phyloP scores from a whole-genome alignment of 1,140 invertebrate genomes.

The Lamellibrachia luymesi region DNA sequence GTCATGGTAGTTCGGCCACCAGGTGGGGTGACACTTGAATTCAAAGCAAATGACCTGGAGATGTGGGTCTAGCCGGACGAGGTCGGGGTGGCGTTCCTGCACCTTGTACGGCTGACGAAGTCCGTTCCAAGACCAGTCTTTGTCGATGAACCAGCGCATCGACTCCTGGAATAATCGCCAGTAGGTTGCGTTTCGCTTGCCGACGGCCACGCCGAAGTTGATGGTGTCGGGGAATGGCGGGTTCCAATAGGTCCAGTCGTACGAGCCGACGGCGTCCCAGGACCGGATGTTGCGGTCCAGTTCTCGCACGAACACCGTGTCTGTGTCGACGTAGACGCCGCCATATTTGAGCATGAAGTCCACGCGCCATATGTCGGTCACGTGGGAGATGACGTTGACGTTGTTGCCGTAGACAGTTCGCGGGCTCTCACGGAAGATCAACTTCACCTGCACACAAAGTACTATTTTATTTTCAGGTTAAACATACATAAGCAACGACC shows the following conservation, averaged over 20 bases:
- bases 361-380: slow-evolving; percentile 30
- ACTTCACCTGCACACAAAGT: slow-evolving; percentile 9
- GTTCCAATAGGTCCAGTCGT: slow-evolving; percentile 32
- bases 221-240: slow-evolving; percentile 31
- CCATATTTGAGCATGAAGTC: slow-evolving; percentile 32
- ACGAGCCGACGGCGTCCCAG: slow-evolving; percentile 27
- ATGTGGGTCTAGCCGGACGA: slow-evolving; percentile 24
- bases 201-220: slow-evolving; percentile 29
- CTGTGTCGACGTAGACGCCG: slow-evolving; percentile 31
- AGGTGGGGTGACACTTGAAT: slow-evolving; percentile 29
- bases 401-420: slow-evolving; percentile 22
- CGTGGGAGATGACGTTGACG: slow-evolving; percentile 28
- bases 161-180: slow-evolving; percentile 29
- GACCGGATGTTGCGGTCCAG: slow-evolving; percentile 25
- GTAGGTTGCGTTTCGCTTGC: slow-evolving; percentile 26
- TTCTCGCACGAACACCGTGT: slow-evolving; percentile 26
- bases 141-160: slow-evolving; percentile 30
- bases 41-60: slow-evolving; percentile 28
- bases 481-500: too few relatives aligned
- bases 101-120: slow-evolving; percentile 27
- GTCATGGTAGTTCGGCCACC: slow-evolving; percentile 29
- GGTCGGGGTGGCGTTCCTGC: slow-evolving; percentile 26
- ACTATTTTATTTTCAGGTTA: neutral
- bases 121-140: slow-evolving; percentile 32
- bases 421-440: slow-evolving; percentile 24